These are phyloP conservation scores for Heliconius hortense DNA, from an alignment of 2,888 invertebrate species.

Conservation along the genomic window DNA sequence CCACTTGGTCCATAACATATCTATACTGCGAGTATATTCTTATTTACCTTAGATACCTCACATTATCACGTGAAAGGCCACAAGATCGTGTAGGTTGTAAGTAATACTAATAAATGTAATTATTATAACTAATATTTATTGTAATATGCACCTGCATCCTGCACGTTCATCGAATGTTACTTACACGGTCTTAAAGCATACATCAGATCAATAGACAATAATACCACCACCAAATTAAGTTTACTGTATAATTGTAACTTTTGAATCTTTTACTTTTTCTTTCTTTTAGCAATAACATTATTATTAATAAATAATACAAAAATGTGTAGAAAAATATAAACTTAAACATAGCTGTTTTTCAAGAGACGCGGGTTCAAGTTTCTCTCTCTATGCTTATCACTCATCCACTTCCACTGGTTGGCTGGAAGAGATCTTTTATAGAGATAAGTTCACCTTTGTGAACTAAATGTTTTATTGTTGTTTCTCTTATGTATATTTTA, in stretches of 20 bases:
- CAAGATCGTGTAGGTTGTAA: background rate
- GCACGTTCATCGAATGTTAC: background rate
- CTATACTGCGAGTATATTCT: background rate
- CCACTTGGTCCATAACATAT: background rate
- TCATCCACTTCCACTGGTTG: too few relatives aligned
- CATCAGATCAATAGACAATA: background rate
- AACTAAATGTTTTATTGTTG: too few relatives aligned
- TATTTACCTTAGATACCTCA: background rate
- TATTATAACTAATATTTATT: background rate
- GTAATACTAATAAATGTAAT: conserved; percentile 18
- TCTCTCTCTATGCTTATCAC: too few relatives aligned
- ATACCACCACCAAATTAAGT: background rate
- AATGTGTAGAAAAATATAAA: background rate
- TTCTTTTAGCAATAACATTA: too few relatives aligned
- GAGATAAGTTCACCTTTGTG: too few relatives aligned
- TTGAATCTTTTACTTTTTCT: too few relatives aligned
- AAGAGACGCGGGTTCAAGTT: too few relatives aligned
- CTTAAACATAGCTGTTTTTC: too few relatives aligned
- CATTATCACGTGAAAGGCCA: background rate
- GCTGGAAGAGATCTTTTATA: too few relatives aligned
- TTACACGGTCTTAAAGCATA: background rate
- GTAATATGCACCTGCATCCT: background rate
- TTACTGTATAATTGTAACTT: background rate
- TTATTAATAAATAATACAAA: background rate
- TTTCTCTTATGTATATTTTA: too few relatives aligned